Conservation (phyloP, 2,113 vertebrate species). For the Meleagris gallopavo region DNA sequence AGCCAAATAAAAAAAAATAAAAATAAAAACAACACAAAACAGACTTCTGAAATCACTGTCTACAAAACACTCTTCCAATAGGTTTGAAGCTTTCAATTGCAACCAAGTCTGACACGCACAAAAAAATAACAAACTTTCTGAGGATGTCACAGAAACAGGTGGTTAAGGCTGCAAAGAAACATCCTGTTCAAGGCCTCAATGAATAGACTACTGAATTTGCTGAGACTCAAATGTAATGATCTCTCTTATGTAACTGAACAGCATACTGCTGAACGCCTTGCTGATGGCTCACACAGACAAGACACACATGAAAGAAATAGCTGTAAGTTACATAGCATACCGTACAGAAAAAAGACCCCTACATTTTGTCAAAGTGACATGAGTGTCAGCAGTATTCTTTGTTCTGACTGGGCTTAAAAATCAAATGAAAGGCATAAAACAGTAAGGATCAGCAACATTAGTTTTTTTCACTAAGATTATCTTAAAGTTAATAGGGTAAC, state of each 20-base stretch:
- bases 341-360: background rate
- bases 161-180: background rate
- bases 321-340: background rate
- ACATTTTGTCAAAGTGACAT: accelerated
- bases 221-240: background rate
- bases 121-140: background rate
- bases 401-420: background rate
- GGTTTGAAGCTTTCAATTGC: constrained; percentile 6
- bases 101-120: constrained; percentile 5
- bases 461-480: background rate
- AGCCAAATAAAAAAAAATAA: background rate
- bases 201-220: background rate
- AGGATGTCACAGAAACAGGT: background rate
- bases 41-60: background rate
- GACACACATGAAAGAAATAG: background rate
- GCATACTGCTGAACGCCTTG: background rate
- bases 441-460: background rate
- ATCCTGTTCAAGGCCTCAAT: background rate
- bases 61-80: background rate
- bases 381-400: background rate
- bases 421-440: background rate
- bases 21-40: background rate
- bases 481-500: background rate
- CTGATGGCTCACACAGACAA: background rate
- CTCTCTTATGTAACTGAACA: constrained; percentile 29